Evolutionary conservation across 2,888 invertebrate species (phyloP).

Genomic region (Perizoma flavofasciatum): DNA sequence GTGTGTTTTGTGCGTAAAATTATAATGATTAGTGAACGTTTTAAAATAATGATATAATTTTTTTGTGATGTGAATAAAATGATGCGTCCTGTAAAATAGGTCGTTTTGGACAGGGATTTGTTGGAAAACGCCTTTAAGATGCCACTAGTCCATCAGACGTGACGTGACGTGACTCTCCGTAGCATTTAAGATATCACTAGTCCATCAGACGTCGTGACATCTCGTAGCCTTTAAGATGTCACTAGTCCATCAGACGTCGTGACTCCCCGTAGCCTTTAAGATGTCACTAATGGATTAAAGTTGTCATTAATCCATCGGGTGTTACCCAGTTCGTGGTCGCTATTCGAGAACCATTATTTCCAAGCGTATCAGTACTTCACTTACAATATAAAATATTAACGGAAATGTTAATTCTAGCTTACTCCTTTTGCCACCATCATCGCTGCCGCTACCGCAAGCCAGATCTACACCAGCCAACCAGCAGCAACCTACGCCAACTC

Average conservation of each 20-base stretch:
- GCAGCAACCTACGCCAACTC: constrained; percentile 49
- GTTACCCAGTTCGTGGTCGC: too few relatives aligned
- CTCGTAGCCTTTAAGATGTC: not conserved
- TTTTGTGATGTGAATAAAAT: constrained; percentile 15
- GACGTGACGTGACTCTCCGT: too few relatives aligned
- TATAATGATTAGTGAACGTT: constrained; percentile 26
- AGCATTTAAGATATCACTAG: too few relatives aligned
- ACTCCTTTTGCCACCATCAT: constrained; percentile 56
- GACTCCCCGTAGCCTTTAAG: too few relatives aligned
- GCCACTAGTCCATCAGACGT: too few relatives aligned
- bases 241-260: not conserved
- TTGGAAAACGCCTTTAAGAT: too few relatives aligned
- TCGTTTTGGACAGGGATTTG: not conserved
- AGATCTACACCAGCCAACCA: constrained; percentile 48
- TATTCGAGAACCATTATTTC: too few relatives aligned
- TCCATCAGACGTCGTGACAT: too few relatives aligned
- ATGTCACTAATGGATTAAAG: too few relatives aligned
- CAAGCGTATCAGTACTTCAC: too few relatives aligned
- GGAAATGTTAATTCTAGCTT: constrained; percentile 51
- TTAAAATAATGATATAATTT: constrained; percentile 4
- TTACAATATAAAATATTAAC: not conserved
- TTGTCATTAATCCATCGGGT: too few relatives aligned
- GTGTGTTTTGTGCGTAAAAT: constrained; percentile 27
- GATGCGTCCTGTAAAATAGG: not conserved
- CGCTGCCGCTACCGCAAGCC: constrained; percentile 61